Percentiles rank a stretch among this genome's conserved stretches.
phyloP scores from a whole-genome alignment of 2,888 invertebrate genomes.

The Diarsia brunnea region DNA sequence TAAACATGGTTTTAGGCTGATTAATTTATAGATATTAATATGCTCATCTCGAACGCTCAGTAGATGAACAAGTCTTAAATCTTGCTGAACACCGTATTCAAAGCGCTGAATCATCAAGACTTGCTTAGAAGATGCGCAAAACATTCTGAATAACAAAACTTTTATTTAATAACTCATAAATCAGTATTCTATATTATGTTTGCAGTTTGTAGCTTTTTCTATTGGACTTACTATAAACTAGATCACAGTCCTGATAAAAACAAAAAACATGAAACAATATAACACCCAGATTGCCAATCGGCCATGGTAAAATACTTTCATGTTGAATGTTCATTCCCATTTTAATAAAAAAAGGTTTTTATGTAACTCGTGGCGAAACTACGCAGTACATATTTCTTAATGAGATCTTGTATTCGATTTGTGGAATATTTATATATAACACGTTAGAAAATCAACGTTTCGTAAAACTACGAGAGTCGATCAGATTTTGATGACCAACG shows the following conservation, averaged over 20 bases:
- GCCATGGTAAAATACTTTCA: slow-evolving; percentile 50
- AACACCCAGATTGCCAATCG: slow-evolving; percentile 39
- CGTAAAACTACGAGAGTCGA: slow-evolving; percentile 1
- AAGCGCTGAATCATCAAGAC: neutral
- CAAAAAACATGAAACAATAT: slow-evolving; percentile 40
- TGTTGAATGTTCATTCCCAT: slow-evolving; percentile 45
- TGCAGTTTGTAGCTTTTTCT: neutral
- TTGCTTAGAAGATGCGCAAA: neutral
- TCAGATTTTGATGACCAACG: neutral
- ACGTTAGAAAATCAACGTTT: neutral
- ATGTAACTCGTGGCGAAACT: slow-evolving; percentile 44
- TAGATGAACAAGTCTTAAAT: too few relatives aligned
- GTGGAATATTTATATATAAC: neutral
- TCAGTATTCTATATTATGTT: neutral
- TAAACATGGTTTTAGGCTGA: neutral
- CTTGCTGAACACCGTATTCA: neutral
- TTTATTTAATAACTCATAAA: neutral
- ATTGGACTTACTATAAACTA: slow-evolving; percentile 28
- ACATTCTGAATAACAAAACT: neutral
- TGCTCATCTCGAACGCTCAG: neutral
- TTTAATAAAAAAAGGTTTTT: slow-evolving; percentile 53
- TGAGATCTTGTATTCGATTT: slow-evolving; percentile 47
- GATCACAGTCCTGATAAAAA: slow-evolving; percentile 37
- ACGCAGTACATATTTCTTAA: slow-evolving; percentile 41
- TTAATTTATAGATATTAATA: neutral